Percentiles rank a stretch among this genome's conserved stretches.
These are phyloP conservation scores for Chouioia cunea DNA, from an alignment of 2,888 invertebrate species.

Conservation along the genomic window DNA sequence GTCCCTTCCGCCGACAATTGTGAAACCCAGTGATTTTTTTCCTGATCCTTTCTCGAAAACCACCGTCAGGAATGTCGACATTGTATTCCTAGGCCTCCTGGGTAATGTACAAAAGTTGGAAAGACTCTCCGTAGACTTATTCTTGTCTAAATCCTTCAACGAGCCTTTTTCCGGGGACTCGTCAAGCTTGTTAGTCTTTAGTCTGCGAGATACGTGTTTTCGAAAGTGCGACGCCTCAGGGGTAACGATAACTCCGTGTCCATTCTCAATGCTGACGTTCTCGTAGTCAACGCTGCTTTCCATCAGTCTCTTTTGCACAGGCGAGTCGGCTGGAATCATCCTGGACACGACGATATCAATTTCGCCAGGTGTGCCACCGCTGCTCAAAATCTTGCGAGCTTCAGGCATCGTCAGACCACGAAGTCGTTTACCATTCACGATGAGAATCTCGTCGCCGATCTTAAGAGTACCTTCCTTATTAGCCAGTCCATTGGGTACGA, in stretches of 20 bases:
- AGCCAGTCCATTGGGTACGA: conserved; percentile 79
- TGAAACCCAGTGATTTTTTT: conserved; percentile 89
- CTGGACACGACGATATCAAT: conserved; percentile 78
- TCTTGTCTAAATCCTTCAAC: not conserved
- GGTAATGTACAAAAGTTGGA: conserved; percentile 82
- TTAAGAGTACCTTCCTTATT: conserved; percentile 77
- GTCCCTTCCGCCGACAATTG: conserved; percentile 89
- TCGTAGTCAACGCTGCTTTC: conserved; percentile 82
- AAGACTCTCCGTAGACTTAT: conserved; percentile 63
- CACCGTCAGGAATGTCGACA: conserved; percentile 80
- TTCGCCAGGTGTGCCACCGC: conserved; percentile 71
- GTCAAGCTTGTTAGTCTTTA: not conserved
- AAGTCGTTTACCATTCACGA: conserved; percentile 79
- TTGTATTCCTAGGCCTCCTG: conserved; percentile 77
- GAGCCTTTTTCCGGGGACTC: no score
- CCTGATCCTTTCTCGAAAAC: conserved; percentile 85
- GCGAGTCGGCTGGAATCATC: conserved; percentile 59
- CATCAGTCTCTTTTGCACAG: conserved; percentile 68
- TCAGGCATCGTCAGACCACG: conserved; percentile 77
- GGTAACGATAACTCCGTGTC: conserved; percentile 69
- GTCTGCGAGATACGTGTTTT: conserved; percentile 58
- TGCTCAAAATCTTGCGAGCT: conserved; percentile 76
- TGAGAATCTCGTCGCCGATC: conserved; percentile 80
- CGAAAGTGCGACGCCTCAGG: conserved; percentile 65
- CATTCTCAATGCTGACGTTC: conserved; percentile 70